Evolutionary conservation across 2,113 vertebrate genomes (phyloP).

Genomic region (Microtus montanus): DNA sequence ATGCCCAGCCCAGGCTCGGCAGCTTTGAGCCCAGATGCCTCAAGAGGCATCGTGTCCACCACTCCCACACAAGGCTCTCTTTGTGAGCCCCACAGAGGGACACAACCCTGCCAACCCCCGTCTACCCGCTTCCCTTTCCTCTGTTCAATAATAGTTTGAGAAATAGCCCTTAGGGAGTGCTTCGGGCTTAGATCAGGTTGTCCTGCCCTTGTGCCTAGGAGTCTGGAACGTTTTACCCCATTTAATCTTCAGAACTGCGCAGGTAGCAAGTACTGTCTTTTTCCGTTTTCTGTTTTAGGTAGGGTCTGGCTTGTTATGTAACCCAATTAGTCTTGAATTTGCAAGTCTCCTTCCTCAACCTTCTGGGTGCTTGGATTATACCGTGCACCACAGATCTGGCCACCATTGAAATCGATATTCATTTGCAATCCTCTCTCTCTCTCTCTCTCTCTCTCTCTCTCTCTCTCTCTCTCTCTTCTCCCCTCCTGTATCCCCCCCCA

Average conservation of each 20-base stretch:
- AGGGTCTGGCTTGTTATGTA: background rate
- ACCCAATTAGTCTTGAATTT: background rate
- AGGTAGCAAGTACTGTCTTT: background rate
- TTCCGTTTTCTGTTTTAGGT: background rate
- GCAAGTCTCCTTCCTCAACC: background rate
- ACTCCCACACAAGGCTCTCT: slow-evolving; percentile 51
- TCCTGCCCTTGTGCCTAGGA: background rate
- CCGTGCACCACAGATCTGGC: no score
- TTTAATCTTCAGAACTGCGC: slow-evolving; percentile 42
- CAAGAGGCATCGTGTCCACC: slow-evolving; percentile 35
- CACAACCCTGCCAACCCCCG: slow-evolving; percentile 43
- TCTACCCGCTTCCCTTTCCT: slow-evolving; percentile 6
- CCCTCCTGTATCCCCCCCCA: no score
- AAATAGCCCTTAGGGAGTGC: slow-evolving; percentile 36
- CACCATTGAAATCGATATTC: background rate
- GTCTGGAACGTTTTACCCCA: slow-evolving; percentile 26
- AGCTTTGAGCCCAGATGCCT: slow-evolving; percentile 59
- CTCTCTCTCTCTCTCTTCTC: background rate
- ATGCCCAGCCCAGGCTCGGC: slow-evolving; percentile 65
- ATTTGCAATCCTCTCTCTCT: no score
- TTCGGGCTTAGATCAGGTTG: background rate
- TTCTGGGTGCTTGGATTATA: background rate
- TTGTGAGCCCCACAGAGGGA: slow-evolving; percentile 37
- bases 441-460: no score
- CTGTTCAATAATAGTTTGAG: background rate